A percentile compares a stretch with the other conserved stretches of the same genome.
These are phyloP conservation scores for Formica aserva DNA, from an alignment of 2,888 invertebrate species.

Conservation along the genomic window DNA sequence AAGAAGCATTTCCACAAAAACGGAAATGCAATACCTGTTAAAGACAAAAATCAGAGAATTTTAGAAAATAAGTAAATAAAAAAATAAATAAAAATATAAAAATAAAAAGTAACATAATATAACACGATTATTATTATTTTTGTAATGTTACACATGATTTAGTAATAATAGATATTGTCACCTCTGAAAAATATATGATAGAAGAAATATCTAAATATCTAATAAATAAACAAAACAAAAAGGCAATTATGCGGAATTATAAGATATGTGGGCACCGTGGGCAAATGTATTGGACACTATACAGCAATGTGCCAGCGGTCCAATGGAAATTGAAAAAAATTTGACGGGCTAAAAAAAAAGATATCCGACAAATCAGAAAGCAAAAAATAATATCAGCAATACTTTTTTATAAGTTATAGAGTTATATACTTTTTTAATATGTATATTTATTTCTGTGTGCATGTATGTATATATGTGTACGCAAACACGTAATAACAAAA, in stretches of 20 bases:
- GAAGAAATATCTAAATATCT: not conserved
- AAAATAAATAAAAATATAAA: not conserved
- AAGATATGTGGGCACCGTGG: not conserved
- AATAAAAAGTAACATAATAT: not conserved
- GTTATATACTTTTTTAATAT: not conserved
- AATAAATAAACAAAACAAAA: not conserved
- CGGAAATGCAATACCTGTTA: not conserved
- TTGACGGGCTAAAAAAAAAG: not conserved
- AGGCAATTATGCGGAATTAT: not conserved
- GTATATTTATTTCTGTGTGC: not conserved
- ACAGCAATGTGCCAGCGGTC: not conserved
- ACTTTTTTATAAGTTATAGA: not conserved
- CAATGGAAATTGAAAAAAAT: not conserved
- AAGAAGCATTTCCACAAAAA: not conserved
- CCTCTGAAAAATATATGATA: not conserved
- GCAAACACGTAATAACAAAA: no score
- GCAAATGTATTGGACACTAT: not conserved
- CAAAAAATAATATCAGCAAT: conserved; percentile 6
- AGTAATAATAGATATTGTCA: not conserved
- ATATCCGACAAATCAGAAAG: not conserved
- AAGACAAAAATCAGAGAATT: not conserved
- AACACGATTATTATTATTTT: not conserved
- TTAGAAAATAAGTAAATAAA: conserved; percentile 1
- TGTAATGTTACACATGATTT: not conserved
- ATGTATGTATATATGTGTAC: no score